Evolutionary conservation across 2,797 vertebrate genomes (phyloP).

Genomic region (Smutsia gigantea): DNA sequence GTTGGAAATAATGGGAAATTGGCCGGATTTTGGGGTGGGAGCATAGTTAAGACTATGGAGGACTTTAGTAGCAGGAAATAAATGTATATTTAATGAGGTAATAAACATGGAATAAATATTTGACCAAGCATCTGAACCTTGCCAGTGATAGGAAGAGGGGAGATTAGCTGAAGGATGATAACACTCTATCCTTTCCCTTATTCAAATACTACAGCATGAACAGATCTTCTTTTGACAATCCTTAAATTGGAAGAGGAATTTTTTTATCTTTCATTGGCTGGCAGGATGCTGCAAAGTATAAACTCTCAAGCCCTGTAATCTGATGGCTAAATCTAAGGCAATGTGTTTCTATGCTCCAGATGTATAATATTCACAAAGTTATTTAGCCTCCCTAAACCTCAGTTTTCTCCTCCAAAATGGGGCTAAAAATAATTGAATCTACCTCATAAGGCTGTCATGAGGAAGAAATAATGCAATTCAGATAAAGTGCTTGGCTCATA

Average conservation of each 20-base stretch:
- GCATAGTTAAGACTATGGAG: background rate
- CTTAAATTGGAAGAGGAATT: background rate
- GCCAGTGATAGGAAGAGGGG: background rate
- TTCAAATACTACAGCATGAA: background rate
- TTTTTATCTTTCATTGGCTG: background rate
- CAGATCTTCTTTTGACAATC: background rate
- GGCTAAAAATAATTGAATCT: background rate
- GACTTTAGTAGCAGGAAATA: background rate
- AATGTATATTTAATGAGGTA: background rate
- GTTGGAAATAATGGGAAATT: background rate
- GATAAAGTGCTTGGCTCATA: conserved; percentile 25
- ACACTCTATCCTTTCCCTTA: background rate
- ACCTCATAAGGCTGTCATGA: background rate
- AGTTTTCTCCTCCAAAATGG: conserved; percentile 46
- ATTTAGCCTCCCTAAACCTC: background rate
- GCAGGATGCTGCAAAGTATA: background rate
- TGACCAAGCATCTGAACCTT: background rate
- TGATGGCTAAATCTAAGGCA: background rate
- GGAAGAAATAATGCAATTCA: background rate
- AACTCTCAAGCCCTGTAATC: background rate
- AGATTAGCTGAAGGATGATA: background rate
- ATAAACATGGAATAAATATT: background rate
- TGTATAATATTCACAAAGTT: background rate
- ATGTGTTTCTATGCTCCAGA: background rate
- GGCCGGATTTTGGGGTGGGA: rapidly evolving